Evolutionary conservation across 2,888 invertebrate genomes (phyloP).

Genomic region (Hecatera dysodea): DNA sequence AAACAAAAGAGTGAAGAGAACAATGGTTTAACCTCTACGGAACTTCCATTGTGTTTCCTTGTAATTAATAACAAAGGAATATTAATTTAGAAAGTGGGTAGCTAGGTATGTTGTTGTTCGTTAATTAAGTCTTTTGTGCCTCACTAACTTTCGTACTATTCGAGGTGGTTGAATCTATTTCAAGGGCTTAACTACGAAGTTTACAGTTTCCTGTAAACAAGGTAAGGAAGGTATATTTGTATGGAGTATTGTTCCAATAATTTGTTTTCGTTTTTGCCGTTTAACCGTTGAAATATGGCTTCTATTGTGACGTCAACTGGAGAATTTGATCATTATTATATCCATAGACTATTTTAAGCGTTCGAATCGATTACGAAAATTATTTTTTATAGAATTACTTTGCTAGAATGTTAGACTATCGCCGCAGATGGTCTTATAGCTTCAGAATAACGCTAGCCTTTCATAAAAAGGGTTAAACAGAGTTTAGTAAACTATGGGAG

Average conservation of each 20-base stretch:
- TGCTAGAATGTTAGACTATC: no score
- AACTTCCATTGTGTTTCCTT: conserved; percentile 20
- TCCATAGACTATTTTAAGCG: no score
- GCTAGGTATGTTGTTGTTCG: not conserved
- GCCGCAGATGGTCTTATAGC: no score
- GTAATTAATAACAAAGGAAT: conserved; percentile 14
- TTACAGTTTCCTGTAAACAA: not conserved
- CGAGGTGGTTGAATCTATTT: not conserved
- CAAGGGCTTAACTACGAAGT: not conserved
- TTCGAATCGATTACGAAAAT: no score
- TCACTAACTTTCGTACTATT: not conserved
- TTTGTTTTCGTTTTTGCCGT: no score
- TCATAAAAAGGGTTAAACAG: not conserved
- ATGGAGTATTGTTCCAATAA: no score
- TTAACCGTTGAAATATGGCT: no score
- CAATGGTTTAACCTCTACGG: not conserved
- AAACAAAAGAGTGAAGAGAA: conserved; percentile 26
- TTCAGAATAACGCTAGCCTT: no score
- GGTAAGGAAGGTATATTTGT: no score
- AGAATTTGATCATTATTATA: no score
- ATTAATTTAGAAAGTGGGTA: conserved; percentile 5
- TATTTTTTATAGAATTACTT: no score
- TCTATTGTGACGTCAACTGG: no score
- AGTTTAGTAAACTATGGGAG: not conserved
- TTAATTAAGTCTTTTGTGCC: not conserved